A percentile compares a stretch with the other conserved stretches of the same genome.
Conservation (phyloP, 2,113 vertebrate species). For the Sinocyclocheilus anophthalmus region DNA sequence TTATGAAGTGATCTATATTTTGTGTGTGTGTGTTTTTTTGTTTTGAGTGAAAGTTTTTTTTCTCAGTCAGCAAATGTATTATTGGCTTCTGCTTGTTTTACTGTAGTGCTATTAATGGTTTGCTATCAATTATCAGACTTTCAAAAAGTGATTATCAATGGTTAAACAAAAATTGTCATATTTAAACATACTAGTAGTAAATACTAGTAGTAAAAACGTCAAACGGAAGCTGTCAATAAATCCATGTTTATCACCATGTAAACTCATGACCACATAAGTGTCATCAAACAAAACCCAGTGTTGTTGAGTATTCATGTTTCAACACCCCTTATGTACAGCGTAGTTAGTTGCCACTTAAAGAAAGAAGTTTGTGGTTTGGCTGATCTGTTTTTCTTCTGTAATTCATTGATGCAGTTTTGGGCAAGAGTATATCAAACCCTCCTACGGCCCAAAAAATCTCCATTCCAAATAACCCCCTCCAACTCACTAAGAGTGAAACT, state of each 20-base stretch:
- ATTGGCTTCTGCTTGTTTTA: neutral
- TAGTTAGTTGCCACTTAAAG: constrained; percentile 32
- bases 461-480: neutral
- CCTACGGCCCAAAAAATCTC: constrained; percentile 4
- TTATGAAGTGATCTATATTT: neutral
- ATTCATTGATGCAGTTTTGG: constrained; percentile 31
- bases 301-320: constrained; percentile 13
- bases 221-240: neutral
- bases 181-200: neutral
- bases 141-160: neutral
- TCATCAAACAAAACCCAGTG: neutral
- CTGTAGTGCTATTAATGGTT: neutral
- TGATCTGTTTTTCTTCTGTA: neutral
- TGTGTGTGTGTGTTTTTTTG: neutral
- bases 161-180: neutral
- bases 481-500: neutral
- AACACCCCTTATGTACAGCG: neutral
- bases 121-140: neutral
- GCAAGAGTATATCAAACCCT: neutral
- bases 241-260: neutral
- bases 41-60: neutral
- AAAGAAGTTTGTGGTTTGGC: constrained; percentile 38
- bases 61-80: neutral
- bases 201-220: neutral
- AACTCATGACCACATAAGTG: constrained; percentile 5